Evolutionary conservation across 2,888 invertebrate species (phyloP), one percentile per base, ranked within the genome.

Genomic region (Eilema depressum): DNA sequence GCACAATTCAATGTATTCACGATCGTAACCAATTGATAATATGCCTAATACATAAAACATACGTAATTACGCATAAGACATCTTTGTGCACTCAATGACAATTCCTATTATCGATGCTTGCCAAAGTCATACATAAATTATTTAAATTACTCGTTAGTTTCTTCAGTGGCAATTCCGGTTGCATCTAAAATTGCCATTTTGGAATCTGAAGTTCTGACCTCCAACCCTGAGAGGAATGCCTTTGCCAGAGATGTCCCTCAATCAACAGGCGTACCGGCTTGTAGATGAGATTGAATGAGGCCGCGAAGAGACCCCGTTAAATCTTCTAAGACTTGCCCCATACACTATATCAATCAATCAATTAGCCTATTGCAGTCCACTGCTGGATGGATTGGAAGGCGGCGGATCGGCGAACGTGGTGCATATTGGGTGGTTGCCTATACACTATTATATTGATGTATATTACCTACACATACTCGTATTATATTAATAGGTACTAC

Each of bases 21-120:
- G 63, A 66, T 63, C 25, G 33, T 63, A 60, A 67, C 61, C 63
- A 23, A 64, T 68, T 64, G 71, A 64, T 71, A 64, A 23, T 25
- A 59, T 53, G 37, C 14, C 63, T 67, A 20, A 71, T 71, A 68
- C 28, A 71, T 71, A 63, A 71, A 64, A 71, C 63, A 66, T 63
- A 66, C 23, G 17, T 62, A n/a, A 67, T 64, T 71, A 60, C 60
- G 63, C 33, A 56, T 53, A 33, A 37, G 60, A 56, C 67, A 68
- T 60, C 60, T 33, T 56, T 67, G 71, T 71, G 67, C 53, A 33
- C 47, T 66, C 66, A 63, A 64, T 63, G 59, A 33, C 30, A 63
- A 53, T 23, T 10, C n/a, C n/a, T 53, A 41, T 63, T 63, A 23
- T 53, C 23, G 14, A 33, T 53, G 25, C 10, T 53, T n/a, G 3